Evolutionary conservation across 2,888 invertebrate species (phyloP).

Genomic region (Endotricha flammealis): DNA sequence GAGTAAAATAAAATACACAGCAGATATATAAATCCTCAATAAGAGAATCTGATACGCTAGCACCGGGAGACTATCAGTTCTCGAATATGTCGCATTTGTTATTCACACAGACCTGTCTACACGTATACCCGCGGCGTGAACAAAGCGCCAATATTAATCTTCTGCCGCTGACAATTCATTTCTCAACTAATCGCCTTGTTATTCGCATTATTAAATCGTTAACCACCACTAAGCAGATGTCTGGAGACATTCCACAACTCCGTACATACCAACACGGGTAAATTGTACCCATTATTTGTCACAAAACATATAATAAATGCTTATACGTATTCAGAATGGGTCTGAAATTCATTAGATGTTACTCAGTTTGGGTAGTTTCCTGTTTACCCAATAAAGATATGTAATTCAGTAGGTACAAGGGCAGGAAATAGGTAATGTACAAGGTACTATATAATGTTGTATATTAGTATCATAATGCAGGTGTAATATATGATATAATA

Average conservation of each 20-base stretch:
- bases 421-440: not conserved
- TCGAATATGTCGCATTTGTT: not conserved
- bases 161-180: constrained; percentile 21
- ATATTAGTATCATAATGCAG: too few species aligned
- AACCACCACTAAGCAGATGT: constrained; percentile 12
- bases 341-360: constrained; percentile 8
- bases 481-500: too few species aligned
- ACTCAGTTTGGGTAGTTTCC: constrained; percentile 1
- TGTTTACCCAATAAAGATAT: not conserved
- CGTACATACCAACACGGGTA: constrained; percentile 9
- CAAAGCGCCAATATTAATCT: constrained; percentile 17
- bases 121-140: not conserved
- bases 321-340: constrained; percentile 4
- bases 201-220: constrained; percentile 20
- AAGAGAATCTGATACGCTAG: not conserved
- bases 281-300: constrained; percentile 8
- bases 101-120: not conserved
- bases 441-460: too few species aligned
- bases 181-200: constrained; percentile 16
- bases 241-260: constrained; percentile 11
- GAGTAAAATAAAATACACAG: too few species aligned
- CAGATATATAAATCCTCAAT: not conserved
- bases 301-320: constrained; percentile 9
- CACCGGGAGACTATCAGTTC: not conserved
- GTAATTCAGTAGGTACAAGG: not conserved